phyloP scores from a whole-genome alignment of 1,140 invertebrate genomes.

The Trichonephila clavipes region DNA sequence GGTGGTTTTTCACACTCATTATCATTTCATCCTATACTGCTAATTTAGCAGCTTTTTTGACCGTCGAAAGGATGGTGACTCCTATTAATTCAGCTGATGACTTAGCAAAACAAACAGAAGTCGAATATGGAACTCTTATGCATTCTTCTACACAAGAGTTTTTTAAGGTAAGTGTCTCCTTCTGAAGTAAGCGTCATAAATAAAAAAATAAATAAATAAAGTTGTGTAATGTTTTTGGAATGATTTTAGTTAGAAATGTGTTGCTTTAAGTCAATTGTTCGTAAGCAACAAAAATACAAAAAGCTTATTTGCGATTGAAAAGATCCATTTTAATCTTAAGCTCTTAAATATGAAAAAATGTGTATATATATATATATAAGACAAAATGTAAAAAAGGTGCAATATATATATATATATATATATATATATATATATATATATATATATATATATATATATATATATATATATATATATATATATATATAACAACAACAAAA shows the following conservation, averaged over 20 bases:
- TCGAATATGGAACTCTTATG: slow-evolving; percentile 93
- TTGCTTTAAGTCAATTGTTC: not conserved
- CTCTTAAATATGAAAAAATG: too few relatives aligned
- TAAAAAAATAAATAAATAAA: not conserved
- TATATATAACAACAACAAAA: too few relatives aligned
- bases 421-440: too few relatives aligned
- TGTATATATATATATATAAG: too few relatives aligned
- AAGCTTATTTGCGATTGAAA: too few relatives aligned
- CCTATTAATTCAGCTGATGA: slow-evolving; percentile 97
- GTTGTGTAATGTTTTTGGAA: not conserved
- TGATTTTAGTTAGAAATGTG: not conserved
- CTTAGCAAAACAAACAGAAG: slow-evolving; percentile 95
- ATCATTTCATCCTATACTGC: slow-evolving; percentile 99
- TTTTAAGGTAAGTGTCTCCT: slow-evolving; percentile 87
- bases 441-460: too few relatives aligned
- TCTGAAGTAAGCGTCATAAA: not conserved
- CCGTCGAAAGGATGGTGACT: slow-evolving; percentile 95
- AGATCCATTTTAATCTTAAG: too few relatives aligned
- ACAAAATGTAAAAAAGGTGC: too few relatives aligned
- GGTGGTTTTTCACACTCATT: slow-evolving; percentile 99
- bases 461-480: too few relatives aligned
- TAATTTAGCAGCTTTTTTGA: slow-evolving; percentile 97
- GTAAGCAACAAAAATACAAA: too few relatives aligned
- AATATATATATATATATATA: too few relatives aligned
- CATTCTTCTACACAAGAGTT: slow-evolving; percentile 95